These are phyloP conservation scores for Drosophila auraria DNA, from an alignment of 1,140 invertebrate species.

Conservation along the genomic window DNA sequence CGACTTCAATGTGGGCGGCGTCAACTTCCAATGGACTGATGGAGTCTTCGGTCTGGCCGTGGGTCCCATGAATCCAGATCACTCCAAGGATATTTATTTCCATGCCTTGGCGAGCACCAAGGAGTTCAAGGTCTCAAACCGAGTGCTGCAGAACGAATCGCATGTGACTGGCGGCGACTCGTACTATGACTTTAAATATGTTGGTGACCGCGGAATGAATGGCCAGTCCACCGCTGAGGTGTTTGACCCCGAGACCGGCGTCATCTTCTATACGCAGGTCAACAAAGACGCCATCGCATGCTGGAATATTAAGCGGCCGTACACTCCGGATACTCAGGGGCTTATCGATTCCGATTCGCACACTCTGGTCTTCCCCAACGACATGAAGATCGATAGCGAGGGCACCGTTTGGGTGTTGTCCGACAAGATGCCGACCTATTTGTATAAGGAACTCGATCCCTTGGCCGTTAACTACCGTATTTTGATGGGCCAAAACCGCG, in stretches of 20 bases:
- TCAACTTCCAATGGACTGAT: slow-evolving; percentile 92
- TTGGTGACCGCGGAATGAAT: slow-evolving; percentile 90
- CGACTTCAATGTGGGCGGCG: slow-evolving; percentile 89
- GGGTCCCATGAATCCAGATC: slow-evolving; percentile 86
- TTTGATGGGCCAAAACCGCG: slow-evolving; percentile 86
- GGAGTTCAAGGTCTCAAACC: slow-evolving; percentile 90
- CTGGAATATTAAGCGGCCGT: slow-evolving; percentile 89
- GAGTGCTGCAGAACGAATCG: slow-evolving; percentile 89
- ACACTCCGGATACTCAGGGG: slow-evolving; percentile 88
- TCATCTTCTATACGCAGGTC: slow-evolving; percentile 91
- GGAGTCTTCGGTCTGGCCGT: slow-evolving; percentile 90
- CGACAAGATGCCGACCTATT: slow-evolving; percentile 88
- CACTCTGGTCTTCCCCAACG: slow-evolving; percentile 89
- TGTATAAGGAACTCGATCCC: slow-evolving; percentile 87
- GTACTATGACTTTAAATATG: slow-evolving; percentile 89
- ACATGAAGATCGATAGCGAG: slow-evolving; percentile 87
- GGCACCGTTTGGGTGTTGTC: slow-evolving; percentile 89
- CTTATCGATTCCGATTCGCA: slow-evolving; percentile 88
- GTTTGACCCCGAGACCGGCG: slow-evolving; percentile 89
- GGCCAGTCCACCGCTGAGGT: slow-evolving; percentile 91
- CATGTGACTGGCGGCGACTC: slow-evolving; percentile 86
- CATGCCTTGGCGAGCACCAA: slow-evolving; percentile 91
- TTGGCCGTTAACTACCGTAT: slow-evolving; percentile 89
- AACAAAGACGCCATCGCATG: slow-evolving; percentile 88
- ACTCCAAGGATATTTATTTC: slow-evolving; percentile 90